Evolutionary conservation across 1,140 invertebrate genomes (phyloP), one percentile per base, ranked within the genome.

Genomic region (Glossosoma conforme): DNA sequence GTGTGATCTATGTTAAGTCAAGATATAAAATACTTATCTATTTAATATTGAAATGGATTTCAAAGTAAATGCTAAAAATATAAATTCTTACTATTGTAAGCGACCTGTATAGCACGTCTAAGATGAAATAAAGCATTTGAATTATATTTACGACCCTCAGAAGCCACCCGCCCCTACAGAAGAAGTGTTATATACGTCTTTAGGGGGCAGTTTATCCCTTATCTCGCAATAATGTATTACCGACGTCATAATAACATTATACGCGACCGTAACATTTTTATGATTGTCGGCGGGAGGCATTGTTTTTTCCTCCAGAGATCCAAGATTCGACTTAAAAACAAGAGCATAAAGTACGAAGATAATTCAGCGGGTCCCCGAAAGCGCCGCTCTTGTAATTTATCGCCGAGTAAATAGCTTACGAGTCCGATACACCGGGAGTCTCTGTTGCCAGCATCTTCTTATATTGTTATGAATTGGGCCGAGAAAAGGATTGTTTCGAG

Each of bases 121-220:
- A n/a, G n/a, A 8, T 28, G 6, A 28, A 28, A 28, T 28, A 28
- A 28, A n/a, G 24, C 24, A 28, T 28, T 28, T 28, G 24, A n/a
- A 28, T 8, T 28, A 38, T 38, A 11, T 33, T 33, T 33, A 14
- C 21, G 21, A 48, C 46, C 46, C 33, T 25, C n/a, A 15, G 6
- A 14, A 20, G 25, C 46, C 10, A n/a, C 47, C 13, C 25, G 41
- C 45, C 30, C 46, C 49, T 25, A n/a, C n/a, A 45, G 47, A 45
- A 54, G 54, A 51, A 58, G 56, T 58, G 56, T 58, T 58, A 58
- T 58, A 58, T 58, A 52, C 56, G 57, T 51, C 57, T 56, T 59
- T 53, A 51, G 57, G 57, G 57, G 45, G 57, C 56, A 59, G 57
- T 59, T 59, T 56, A 59, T 59, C 57, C 57, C 57, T 59, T 59